These are phyloP conservation scores for Drosophila fungiperda DNA, from an alignment of 2,888 invertebrate genomes.

Conservation along the genomic window DNA sequence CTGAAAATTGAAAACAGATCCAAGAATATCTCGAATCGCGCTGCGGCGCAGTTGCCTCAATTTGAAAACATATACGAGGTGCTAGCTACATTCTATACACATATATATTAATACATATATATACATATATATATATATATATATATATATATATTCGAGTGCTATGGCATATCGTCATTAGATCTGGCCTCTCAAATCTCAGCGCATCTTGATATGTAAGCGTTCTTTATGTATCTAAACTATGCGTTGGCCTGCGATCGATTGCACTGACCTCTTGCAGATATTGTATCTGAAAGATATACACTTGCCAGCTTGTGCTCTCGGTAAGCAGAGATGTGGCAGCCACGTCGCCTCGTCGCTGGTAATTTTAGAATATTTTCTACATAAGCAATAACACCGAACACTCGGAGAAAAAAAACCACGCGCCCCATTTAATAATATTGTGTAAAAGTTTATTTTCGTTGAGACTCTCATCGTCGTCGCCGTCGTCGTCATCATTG, in stretches of 20 bases:
- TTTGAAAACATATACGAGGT: constrained; percentile 64
- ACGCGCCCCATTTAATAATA: constrained; percentile 76
- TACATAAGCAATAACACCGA: constrained; percentile 52
- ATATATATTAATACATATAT: background rate
- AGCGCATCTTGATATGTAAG: background rate
- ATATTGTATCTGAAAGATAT: constrained; percentile 51
- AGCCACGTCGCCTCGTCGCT: constrained; percentile 15
- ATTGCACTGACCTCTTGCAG: constrained; percentile 52
- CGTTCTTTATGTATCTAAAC: constrained; percentile 1
- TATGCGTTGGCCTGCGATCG: constrained; percentile 44
- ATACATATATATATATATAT: background rate
- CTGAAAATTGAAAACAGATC: constrained; percentile 82
- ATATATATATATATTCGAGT: background rate
- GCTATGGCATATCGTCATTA: constrained; percentile 31
- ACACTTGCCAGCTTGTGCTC: constrained; percentile 28
- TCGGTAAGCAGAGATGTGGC: constrained; percentile 30
- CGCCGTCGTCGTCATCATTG: background rate
- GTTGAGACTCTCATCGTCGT: constrained; percentile 36
- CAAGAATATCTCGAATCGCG: constrained; percentile 84
- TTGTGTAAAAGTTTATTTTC: constrained; percentile 80
- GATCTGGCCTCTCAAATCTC: constrained; percentile 29
- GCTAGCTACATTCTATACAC: constrained; percentile 19
- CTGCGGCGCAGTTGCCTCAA: constrained; percentile 64
- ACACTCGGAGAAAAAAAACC: constrained; percentile 31
- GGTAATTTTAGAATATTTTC: constrained; percentile 76